phyloP scores from a whole-genome alignment of 2,888 invertebrate genomes.

The Leptogaster cylindrica region DNA sequence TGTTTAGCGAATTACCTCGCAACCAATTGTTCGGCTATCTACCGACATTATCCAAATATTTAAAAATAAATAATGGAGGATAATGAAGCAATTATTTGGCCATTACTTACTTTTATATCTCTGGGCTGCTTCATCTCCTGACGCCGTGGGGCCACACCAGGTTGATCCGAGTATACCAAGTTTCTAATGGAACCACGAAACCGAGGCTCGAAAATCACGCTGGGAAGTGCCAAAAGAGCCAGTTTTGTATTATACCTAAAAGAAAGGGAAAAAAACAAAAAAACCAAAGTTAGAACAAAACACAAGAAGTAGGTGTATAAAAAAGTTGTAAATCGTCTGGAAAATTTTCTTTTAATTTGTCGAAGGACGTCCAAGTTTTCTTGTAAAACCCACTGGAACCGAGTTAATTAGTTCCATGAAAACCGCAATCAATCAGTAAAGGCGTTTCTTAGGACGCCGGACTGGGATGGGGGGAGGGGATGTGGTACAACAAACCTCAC shows the following conservation, averaged over 20 bases:
- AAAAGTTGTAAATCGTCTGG: not conserved
- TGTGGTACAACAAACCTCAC: too few species aligned
- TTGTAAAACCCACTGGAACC: not conserved
- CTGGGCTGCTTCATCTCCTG: conserved; percentile 85
- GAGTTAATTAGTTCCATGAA: conserved; percentile 5
- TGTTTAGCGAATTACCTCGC: too few species aligned
- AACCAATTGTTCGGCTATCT: too few species aligned
- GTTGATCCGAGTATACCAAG: conserved; percentile 85
- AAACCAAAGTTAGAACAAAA: too few species aligned
- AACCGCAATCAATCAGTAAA: not conserved
- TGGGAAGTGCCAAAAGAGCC: conserved; percentile 83
- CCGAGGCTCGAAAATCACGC: conserved; percentile 91
- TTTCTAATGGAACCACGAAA: conserved; percentile 91
- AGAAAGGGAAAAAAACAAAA: too few species aligned
- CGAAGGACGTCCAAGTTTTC: conserved; percentile 21
- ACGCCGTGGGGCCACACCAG: conserved; percentile 76
- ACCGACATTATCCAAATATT: too few species aligned
- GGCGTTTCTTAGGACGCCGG: conserved; percentile 5
- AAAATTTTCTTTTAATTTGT: conserved; percentile 23
- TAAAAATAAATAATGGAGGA: too few species aligned
- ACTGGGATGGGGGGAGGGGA: too few species aligned
- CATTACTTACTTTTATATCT: conserved; percentile 73
- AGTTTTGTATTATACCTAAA: conserved; percentile 81
- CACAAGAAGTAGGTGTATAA: too few species aligned
- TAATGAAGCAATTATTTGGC: too few species aligned